phyloP scores from a whole-genome alignment of 2,113 vertebrate genomes.

The Miniopterus natalensis region DNA sequence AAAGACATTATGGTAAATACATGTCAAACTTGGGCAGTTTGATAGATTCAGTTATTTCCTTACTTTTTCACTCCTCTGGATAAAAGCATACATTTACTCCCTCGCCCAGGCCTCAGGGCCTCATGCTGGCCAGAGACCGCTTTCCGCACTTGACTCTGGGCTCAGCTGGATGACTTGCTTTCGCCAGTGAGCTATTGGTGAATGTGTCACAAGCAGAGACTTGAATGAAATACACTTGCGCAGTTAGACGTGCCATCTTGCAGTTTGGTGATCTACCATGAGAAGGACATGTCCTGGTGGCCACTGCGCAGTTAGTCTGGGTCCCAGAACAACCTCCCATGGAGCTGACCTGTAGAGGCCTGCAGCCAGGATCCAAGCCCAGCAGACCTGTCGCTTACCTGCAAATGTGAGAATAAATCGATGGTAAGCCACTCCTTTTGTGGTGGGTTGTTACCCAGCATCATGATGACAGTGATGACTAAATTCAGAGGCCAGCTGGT shows the following conservation, averaged over 20 bases:
- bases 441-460: background rate
- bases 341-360: background rate
- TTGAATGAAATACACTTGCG: background rate
- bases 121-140: background rate
- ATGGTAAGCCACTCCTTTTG: background rate
- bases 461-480: background rate
- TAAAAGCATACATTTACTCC: background rate
- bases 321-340: background rate
- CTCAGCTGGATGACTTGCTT: background rate
- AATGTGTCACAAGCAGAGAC: background rate
- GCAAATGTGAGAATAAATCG: background rate
- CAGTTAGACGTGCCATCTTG: background rate
- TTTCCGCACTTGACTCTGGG: background rate
- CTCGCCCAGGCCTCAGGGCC: background rate
- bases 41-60: background rate
- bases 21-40: background rate
- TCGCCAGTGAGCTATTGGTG: background rate
- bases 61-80: background rate
- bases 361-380: background rate
- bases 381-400: background rate
- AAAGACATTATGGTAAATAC: background rate
- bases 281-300: background rate
- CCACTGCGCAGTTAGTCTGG: background rate
- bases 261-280: background rate
- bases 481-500: background rate